Conservation (phyloP, 2,113 vertebrate genomes). For the Narcine bancroftii region DNA sequence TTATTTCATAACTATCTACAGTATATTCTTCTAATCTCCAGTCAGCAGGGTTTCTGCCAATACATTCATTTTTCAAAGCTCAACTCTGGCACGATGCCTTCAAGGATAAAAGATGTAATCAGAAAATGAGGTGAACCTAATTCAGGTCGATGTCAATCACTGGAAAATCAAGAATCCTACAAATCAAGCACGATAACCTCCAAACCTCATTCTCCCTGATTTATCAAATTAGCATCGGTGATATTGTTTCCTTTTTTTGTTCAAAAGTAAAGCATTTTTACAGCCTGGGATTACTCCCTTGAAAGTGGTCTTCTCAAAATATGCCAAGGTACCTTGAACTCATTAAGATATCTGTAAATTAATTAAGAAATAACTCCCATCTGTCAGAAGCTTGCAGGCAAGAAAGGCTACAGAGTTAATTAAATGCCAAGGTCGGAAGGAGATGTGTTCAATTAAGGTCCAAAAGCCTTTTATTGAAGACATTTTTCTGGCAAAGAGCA, state of each 20-base stretch:
- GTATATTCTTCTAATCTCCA: not conserved
- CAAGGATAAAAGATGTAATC: not conserved
- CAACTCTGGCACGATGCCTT: not conserved
- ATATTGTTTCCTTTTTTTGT: not conserved
- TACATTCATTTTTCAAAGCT: not conserved
- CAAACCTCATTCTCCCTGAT: not conserved
- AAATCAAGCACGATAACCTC: not conserved
- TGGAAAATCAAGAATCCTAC: not conserved
- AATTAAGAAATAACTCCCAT: conserved; percentile 22
- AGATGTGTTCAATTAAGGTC: not conserved
- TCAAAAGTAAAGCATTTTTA: not conserved
- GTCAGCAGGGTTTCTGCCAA: not conserved
- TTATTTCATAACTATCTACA: not conserved
- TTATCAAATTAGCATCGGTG: not conserved
- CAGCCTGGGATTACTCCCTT: not conserved
- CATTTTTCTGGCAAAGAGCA: not conserved
- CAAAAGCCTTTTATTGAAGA: not conserved
- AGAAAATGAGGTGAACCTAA: not conserved
- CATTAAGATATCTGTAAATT: conserved; percentile 13
- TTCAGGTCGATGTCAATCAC: not conserved
- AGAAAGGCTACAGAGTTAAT: conserved; percentile 2
- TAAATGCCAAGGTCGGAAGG: conserved; percentile 15
- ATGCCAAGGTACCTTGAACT: not conserved
- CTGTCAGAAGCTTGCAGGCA: not conserved
- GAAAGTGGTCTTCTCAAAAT: conserved; percentile 24